Evolutionary conservation across 2,888 invertebrate genomes (phyloP).

Genomic region (Tiphia femorata): DNA sequence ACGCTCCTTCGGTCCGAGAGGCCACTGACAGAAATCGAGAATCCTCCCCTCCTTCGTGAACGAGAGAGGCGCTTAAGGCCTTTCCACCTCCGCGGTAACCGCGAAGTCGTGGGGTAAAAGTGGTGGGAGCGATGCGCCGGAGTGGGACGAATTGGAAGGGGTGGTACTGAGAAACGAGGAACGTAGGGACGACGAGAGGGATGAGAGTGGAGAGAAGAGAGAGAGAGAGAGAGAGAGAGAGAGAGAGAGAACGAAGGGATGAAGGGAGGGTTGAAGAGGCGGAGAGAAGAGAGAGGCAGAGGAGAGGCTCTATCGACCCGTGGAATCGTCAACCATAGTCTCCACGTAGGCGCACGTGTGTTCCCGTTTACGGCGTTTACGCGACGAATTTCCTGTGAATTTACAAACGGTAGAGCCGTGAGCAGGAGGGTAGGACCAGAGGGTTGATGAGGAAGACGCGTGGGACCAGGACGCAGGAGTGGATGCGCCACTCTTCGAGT

Average conservation of each 20-base stretch:
- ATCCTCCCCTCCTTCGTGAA: conserved; percentile 36
- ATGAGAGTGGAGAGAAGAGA: too few species aligned
- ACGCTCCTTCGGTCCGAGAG: conserved; percentile 56
- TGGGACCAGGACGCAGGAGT: too few species aligned
- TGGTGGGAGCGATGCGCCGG: not conserved
- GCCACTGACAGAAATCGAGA: conserved; percentile 60
- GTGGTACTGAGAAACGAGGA: too few species aligned
- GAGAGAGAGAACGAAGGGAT: conserved; percentile 30
- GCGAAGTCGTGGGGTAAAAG: too few species aligned
- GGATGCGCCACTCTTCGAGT: too few species aligned
- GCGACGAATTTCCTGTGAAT: not conserved
- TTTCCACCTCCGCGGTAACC: not conserved
- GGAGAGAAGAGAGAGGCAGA: conserved; percentile 25
- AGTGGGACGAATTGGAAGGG: too few species aligned
- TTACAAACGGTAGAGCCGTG: too few species aligned
- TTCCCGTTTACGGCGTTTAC: not conserved
- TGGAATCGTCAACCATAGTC: conserved; percentile 27
- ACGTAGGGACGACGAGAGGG: too few species aligned
- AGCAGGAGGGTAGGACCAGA: too few species aligned
- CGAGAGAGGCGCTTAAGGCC: conserved; percentile 14
- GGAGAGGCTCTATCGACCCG: conserved; percentile 54
- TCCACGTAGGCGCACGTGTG: conserved; percentile 27
- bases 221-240: conserved; percentile 29
- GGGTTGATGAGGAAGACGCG: too few species aligned
- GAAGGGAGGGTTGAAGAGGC: too few species aligned